A percentile compares a stretch with the other conserved stretches of the same genome.
Conservation (phyloP, 2,888 invertebrate genomes). For the Plemyria rubiginata region DNA sequence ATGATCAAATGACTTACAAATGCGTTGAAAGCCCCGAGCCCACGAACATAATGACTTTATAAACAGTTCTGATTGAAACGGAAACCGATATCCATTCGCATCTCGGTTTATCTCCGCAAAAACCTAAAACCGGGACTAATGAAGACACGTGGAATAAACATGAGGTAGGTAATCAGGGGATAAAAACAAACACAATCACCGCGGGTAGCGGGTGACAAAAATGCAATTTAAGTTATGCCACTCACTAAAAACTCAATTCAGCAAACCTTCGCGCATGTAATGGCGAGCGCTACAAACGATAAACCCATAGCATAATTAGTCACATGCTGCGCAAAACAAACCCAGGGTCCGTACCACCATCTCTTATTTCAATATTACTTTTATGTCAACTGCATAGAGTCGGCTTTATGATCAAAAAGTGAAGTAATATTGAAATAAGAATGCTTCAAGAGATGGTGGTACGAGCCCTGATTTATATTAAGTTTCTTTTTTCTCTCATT, state of each 20-base stretch:
- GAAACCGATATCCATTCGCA: constrained; percentile 53
- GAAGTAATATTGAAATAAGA: too few relatives aligned
- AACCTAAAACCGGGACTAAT: constrained; percentile 59
- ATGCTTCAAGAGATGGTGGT: too few relatives aligned
- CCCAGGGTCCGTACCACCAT: too few relatives aligned
- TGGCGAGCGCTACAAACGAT: constrained; percentile 69
- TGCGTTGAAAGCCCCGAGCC: constrained; percentile 23
- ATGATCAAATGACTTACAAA: constrained; percentile 30
- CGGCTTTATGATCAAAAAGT: too few relatives aligned
- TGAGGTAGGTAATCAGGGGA: constrained; percentile 62
- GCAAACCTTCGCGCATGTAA: constrained; percentile 59
- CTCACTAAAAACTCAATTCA: constrained; percentile 73
- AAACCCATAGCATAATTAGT: constrained; percentile 77
- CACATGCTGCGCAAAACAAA: constrained; percentile 68
- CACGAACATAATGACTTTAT: constrained; percentile 37
- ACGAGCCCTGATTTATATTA: constrained; percentile 49
- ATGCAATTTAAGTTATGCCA: constrained; percentile 80
- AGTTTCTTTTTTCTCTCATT: constrained; percentile 55
- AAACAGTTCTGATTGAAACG: constrained; percentile 45
- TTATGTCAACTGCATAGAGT: too few relatives aligned
- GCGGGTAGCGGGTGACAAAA: constrained; percentile 76
- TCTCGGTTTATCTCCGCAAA: constrained; percentile 45
- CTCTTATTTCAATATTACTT: too few relatives aligned
- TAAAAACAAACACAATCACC: constrained; percentile 66
- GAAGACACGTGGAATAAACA: constrained; percentile 76